Conservation (phyloP, 30 jellyfish, hydroid and myxozoan genomes). For the Rhopilema esculentum region DNA sequence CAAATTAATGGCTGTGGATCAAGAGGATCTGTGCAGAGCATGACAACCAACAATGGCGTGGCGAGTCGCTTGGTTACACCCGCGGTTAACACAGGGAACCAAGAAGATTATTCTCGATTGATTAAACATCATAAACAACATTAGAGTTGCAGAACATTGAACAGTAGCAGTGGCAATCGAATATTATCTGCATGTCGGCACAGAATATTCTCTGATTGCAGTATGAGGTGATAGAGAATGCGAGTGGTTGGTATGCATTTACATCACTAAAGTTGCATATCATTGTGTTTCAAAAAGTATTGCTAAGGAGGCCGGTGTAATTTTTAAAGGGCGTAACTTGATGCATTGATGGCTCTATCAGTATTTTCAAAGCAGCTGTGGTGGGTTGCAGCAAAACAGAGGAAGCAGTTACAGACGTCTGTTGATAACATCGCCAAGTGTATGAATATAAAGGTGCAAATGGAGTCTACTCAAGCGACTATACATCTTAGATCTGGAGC, state of each 20-base stretch:
- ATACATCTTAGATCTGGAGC: slow-evolving; percentile 78
- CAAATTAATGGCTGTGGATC: no score
- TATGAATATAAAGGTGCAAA: background rate
- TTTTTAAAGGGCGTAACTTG: background rate
- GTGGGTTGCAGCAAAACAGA: background rate
- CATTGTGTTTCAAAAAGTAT: no score
- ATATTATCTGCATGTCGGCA: background rate
- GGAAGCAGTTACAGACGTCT: background rate
- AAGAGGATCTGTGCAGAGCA: no score
- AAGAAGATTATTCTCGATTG: background rate
- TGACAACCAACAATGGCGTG: background rate
- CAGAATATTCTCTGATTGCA: no score
- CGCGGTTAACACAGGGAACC: background rate
- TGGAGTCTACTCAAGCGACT: background rate
- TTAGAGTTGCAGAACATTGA: background rate
- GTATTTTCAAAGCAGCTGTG: background rate
- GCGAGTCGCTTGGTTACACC: background rate
- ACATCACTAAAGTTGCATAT: no score
- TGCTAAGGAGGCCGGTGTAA: no score
- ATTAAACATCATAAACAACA: background rate
- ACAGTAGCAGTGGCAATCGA: no score
- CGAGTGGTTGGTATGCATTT: no score
- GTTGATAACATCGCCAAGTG: background rate
- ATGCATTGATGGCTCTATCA: background rate
- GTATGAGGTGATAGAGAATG: no score